phyloP scores from a whole-genome alignment of 2,113 vertebrate species.

The Ceyx melanurus region DNA sequence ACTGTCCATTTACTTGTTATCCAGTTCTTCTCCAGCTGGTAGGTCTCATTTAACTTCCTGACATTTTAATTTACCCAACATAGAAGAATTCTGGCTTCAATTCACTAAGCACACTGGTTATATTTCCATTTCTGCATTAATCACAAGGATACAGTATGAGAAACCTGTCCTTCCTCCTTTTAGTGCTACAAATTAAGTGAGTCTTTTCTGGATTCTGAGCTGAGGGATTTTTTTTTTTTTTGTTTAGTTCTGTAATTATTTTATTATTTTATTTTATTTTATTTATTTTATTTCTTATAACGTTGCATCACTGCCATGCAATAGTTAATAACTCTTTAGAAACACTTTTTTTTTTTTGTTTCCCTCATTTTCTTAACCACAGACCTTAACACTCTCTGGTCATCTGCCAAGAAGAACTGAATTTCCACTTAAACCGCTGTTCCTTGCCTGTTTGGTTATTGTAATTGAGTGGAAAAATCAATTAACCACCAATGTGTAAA shows the following conservation, averaged over 20 bases:
- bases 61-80: not conserved
- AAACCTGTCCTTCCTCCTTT: not conserved
- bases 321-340: not conserved
- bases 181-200: not conserved
- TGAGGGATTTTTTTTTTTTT: not conserved
- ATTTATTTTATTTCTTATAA: not conserved
- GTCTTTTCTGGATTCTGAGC: not conserved
- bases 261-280: too few relatives aligned
- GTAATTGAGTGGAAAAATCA: slow-evolving; percentile 3
- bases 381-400: not conserved
- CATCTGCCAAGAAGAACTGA: not conserved
- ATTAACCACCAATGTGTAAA: not conserved
- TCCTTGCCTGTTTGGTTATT: not conserved
- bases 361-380: not conserved
- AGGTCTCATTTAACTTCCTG: not conserved
- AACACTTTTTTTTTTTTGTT: not conserved
- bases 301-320: not conserved
- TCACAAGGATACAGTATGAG: not conserved
- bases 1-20: not conserved
- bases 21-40: not conserved
- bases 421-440: not conserved
- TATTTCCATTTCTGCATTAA: not conserved
- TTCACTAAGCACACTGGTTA: not conserved
- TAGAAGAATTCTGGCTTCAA: not conserved
- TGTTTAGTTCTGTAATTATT: not conserved